phyloP scores from a whole-genome alignment of 1,140 invertebrate species.

The Neodiprion fabricii region DNA sequence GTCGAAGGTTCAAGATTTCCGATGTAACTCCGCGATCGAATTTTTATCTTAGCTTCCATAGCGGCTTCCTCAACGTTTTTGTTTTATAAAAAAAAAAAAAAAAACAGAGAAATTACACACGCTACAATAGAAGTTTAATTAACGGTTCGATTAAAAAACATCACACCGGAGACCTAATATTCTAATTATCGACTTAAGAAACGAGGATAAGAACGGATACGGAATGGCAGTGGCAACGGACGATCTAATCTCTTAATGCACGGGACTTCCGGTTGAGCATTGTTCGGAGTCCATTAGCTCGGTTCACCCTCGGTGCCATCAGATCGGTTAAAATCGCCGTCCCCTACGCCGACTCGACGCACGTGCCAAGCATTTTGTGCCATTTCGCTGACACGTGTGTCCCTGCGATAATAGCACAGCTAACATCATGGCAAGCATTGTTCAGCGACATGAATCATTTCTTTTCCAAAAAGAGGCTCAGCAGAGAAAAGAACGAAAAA shows the following conservation, averaged over 20 bases:
- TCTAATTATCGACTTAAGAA: neutral
- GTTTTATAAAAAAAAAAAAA: too few species aligned
- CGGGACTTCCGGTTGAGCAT: neutral
- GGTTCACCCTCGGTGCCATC: constrained; percentile 1
- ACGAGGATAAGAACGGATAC: neutral
- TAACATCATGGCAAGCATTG: neutral
- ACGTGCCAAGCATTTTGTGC: constrained; percentile 51
- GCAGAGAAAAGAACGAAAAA: neutral
- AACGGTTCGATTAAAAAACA: neutral
- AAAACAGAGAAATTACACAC: too few species aligned
- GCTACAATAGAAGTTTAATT: neutral
- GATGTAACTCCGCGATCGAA: neutral
- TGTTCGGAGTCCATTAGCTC: constrained; percentile 1
- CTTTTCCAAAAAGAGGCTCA: neutral
- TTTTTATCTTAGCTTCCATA: neutral
- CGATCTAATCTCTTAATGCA: constrained; percentile 5
- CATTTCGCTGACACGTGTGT: constrained; percentile 53
- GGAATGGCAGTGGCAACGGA: neutral
- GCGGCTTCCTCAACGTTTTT: neutral
- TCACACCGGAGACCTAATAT: neutral
- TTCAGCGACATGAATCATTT: neutral
- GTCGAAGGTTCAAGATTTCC: neutral
- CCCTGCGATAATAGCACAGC: neutral
- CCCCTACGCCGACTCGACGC: constrained; percentile 23
- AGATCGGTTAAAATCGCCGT: constrained; percentile 5